Evolutionary conservation across 2,113 vertebrate species (phyloP).

Genomic region (Trinectes maculatus): DNA sequence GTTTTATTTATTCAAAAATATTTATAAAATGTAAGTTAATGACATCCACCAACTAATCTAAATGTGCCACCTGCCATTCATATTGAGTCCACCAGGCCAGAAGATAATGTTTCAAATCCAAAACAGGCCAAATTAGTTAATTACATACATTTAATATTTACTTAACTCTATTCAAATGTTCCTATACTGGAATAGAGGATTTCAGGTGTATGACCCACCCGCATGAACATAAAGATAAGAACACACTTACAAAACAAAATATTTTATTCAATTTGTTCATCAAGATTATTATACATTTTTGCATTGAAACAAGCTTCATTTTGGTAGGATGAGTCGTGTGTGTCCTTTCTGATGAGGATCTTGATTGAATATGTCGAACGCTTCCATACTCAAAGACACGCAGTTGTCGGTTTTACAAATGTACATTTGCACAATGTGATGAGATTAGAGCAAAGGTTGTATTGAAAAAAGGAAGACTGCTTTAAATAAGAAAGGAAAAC

Average conservation of each 20-base stretch:
- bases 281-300: constrained; percentile 77
- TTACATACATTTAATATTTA: too few relatives aligned
- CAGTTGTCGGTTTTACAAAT: constrained; percentile 38
- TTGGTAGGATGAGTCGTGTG: constrained; percentile 65
- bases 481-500: constrained; percentile 43
- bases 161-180: too few relatives aligned
- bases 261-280: constrained; percentile 75
- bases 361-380: constrained; percentile 64
- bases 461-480: constrained; percentile 74
- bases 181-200: too few relatives aligned
- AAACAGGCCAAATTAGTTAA: too few relatives aligned
- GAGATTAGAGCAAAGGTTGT: constrained; percentile 45
- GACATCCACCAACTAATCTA: too few relatives aligned
- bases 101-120: too few relatives aligned
- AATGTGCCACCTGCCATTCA: too few relatives aligned
- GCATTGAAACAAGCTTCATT: constrained; percentile 78
- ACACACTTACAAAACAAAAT: constrained; percentile 75
- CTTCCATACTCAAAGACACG: constrained; percentile 55
- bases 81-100: too few relatives aligned
- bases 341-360: constrained; percentile 58
- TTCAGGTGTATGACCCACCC: too few relatives aligned
- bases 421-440: constrained; percentile 44
- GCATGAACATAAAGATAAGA: constrained; percentile 7
- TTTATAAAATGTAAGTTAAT: too few relatives aligned
- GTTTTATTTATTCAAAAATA: too few relatives aligned